These are phyloP conservation scores for Alfaro cultratus DNA, from an alignment of 2,797 vertebrate genomes.

Conservation along the genomic window DNA sequence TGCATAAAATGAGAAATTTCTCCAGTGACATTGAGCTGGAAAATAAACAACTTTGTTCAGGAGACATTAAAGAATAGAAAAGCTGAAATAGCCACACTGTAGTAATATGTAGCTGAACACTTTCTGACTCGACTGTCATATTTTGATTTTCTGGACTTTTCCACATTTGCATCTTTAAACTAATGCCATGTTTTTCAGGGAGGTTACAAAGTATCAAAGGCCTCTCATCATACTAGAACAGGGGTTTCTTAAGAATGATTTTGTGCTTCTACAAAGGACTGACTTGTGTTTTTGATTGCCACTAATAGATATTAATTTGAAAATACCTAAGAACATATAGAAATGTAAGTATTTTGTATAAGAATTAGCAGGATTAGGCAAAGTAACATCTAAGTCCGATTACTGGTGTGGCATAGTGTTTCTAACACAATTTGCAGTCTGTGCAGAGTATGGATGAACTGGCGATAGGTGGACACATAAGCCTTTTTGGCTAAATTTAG, in stretches of 20 bases:
- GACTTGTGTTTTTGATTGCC: background rate
- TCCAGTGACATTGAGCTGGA: background rate
- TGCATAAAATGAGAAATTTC: background rate
- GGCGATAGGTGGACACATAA: background rate
- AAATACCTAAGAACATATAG: background rate
- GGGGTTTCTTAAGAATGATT: background rate
- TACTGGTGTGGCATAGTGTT: background rate
- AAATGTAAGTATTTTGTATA: background rate
- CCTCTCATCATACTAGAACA: background rate
- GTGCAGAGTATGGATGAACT: background rate
- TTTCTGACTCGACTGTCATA: background rate
- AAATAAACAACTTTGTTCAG: constrained; percentile 1
- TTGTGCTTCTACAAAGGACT: background rate
- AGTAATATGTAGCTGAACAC: background rate
- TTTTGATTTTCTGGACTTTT: background rate
- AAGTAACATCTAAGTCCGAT: background rate
- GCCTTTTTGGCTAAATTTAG: background rate
- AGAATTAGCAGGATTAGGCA: background rate
- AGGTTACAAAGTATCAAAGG: background rate
- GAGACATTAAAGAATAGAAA: background rate
- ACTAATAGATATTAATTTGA: background rate
- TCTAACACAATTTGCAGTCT: background rate
- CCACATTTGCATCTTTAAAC: background rate
- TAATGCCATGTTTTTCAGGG: background rate
- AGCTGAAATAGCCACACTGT: background rate